Evolutionary conservation across 2,888 invertebrate species (phyloP).

Genomic region (Punctoribates punctum): DNA sequence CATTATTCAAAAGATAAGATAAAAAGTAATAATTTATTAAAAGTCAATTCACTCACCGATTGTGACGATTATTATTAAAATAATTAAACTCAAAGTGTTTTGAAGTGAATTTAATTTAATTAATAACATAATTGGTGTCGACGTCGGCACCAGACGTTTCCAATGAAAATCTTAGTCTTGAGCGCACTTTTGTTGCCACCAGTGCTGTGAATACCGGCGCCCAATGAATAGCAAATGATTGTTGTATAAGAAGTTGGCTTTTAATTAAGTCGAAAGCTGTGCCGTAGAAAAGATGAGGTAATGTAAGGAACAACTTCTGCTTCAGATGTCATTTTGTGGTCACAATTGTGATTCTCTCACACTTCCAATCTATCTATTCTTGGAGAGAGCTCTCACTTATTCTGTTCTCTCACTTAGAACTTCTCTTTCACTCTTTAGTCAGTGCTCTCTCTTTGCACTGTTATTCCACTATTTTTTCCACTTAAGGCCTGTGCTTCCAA

Average conservation of each 20-base stretch:
- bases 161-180: too few species aligned
- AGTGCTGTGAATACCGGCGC: too few species aligned
- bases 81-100: neutral
- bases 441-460: too few species aligned
- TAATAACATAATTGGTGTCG: neutral
- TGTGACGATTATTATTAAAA: neutral
- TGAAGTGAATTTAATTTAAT: slow-evolving; percentile 1
- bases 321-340: slow-evolving; percentile 27
- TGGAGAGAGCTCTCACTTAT: neutral
- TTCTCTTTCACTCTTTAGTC: too few species aligned
- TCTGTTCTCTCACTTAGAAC: neutral
- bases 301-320: slow-evolving; percentile 19
- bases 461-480: too few species aligned
- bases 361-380: slow-evolving; percentile 10
- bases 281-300: neutral
- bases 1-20: too few species aligned
- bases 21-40: too few species aligned
- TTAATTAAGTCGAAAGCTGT: slow-evolving; percentile 19
- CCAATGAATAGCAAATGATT: slow-evolving; percentile 3
- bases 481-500: too few species aligned
- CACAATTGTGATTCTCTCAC: neutral
- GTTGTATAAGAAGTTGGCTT: neutral
- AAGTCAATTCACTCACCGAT: slow-evolving; percentile 23
- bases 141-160: neutral
- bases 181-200: neutral